phyloP scores from a whole-genome alignment of 2,888 invertebrate species.

The Athetis lepigone region DNA sequence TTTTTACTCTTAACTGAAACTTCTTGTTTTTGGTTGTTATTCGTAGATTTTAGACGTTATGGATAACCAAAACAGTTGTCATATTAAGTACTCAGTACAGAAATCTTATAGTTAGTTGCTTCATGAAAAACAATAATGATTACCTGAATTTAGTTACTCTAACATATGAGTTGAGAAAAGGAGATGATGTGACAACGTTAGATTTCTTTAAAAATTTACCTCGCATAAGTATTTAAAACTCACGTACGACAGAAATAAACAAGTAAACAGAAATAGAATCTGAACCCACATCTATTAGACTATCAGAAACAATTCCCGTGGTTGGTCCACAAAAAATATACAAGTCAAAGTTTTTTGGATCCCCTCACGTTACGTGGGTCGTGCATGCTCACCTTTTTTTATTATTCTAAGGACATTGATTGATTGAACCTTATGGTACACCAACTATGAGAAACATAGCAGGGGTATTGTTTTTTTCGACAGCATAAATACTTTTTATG shows the following conservation, averaged over 20 bases:
- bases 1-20: too few relatives aligned
- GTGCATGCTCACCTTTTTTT: slow-evolving; percentile 83
- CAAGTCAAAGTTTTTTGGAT: slow-evolving; percentile 83
- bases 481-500: slow-evolving; percentile 70
- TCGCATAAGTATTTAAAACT: slow-evolving; percentile 36
- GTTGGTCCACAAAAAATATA: slow-evolving; percentile 81
- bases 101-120: too few relatives aligned
- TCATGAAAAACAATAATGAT: too few relatives aligned
- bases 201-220: slow-evolving; percentile 15
- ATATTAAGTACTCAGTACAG: too few relatives aligned
- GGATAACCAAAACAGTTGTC: too few relatives aligned
- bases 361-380: slow-evolving; percentile 87
- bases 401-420: slow-evolving; percentile 89
- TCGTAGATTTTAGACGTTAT: too few relatives aligned
- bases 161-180: too few relatives aligned
- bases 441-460: slow-evolving; percentile 85
- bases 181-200: too few relatives aligned
- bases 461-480: slow-evolving; percentile 84
- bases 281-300: slow-evolving; percentile 75
- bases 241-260: slow-evolving; percentile 48
- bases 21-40: too few relatives aligned
- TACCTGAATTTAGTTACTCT: too few relatives aligned
- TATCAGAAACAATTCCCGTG: slow-evolving; percentile 81
- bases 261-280: slow-evolving; percentile 73
- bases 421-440: slow-evolving; percentile 87